These are phyloP conservation scores for Lateolabrax maculatus DNA, from an alignment of 2,797 vertebrate species.

Conservation along the genomic window DNA sequence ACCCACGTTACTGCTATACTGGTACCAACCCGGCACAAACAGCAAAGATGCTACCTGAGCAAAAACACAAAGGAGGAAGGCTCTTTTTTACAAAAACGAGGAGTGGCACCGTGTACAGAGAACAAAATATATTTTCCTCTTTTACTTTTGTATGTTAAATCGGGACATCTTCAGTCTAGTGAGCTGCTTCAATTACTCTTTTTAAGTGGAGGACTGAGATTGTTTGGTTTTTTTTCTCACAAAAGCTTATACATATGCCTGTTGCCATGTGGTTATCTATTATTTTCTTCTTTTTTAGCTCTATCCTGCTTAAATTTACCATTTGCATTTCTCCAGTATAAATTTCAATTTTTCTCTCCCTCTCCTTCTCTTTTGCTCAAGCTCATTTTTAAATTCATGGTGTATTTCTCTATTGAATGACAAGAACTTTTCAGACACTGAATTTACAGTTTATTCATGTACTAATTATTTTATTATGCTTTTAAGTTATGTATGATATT, in stretches of 20 bases:
- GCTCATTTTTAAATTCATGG: slow-evolving; percentile 37
- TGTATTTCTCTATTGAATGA: slow-evolving; percentile 70
- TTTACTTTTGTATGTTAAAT: slow-evolving; percentile 96
- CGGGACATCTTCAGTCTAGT: slow-evolving; percentile 85
- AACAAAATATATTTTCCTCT: slow-evolving; percentile 99
- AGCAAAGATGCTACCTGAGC: slow-evolving; percentile 64
- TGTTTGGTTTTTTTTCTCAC: slow-evolving; percentile 47
- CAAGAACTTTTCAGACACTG: slow-evolving; percentile 70
- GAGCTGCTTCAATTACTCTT: slow-evolving; percentile 87
- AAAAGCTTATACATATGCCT: slow-evolving; percentile 81
- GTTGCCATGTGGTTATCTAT: slow-evolving; percentile 69
- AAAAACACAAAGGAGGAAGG: slow-evolving; percentile 73
- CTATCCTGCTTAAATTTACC: slow-evolving; percentile 10
- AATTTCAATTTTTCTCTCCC: slow-evolving; percentile 10
- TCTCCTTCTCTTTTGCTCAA: not conserved
- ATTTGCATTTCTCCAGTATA: slow-evolving; percentile 25
- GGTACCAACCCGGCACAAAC: slow-evolving; percentile 79
- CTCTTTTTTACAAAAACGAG: slow-evolving; percentile 80
- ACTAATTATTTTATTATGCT: slow-evolving; percentile 82
- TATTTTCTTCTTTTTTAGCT: slow-evolving; percentile 57
- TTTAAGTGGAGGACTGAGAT: slow-evolving; percentile 86
- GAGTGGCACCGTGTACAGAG: slow-evolving; percentile 94
- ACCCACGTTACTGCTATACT: slow-evolving; percentile 57
- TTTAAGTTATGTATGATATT: slow-evolving; percentile 86
- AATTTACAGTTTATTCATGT: slow-evolving; percentile 76